Base-by-base conservation (phyloP, 1,140 invertebrate genomes). In the Dufourea novaeangliae region DNA sequence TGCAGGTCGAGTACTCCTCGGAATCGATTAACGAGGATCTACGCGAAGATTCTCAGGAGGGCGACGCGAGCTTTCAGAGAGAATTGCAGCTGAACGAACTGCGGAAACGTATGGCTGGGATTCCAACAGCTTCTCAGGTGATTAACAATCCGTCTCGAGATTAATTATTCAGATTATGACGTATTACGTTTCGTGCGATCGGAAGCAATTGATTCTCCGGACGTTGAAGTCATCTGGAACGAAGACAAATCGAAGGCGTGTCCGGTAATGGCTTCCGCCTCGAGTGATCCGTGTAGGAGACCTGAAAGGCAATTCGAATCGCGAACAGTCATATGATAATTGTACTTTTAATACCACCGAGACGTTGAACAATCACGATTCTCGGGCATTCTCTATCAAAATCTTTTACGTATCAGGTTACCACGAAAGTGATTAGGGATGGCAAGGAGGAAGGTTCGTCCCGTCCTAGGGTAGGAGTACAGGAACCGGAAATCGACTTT, bases 61-160 rank as follows among this genome's bases (percentile, higher is more conserved):
- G 37, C 56, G 90, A 90, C 52, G 70, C 66, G 17, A 88, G 89
- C 70, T 91, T 87, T 61, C 90, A 90, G 57, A 87, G 84, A 57
- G 90, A 91, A 75, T 70, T 91, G 37, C 87, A 88, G 64, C 74
- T 91, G 59, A 91, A 87, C 79, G 90, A 91, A 62, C 69, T 91
- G 52, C 86, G 82, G 63, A 91, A 91, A 72, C 88, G 83, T 56
- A 89, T 89, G 81, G 86, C 87, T 34, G 84, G 80, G 56, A 83
- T 79, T 50, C 74, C 83, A 17, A 75, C 79, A 52, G 76, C 82
- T 56, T 86, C 86, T 76, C 86, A 88, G 86, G 86, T 88, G 66
- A 83, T 66, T 79, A 74, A 50, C 20, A 50, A n/a, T 2, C 46
- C 20, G 46, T n/a, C 20, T 6, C 20, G 6, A 50, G 46, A 50